Evolutionary conservation across 2,797 vertebrate genomes (phyloP), one percentile per base, ranked within the genome.

Genomic region (Darevskia mixta): DNA sequence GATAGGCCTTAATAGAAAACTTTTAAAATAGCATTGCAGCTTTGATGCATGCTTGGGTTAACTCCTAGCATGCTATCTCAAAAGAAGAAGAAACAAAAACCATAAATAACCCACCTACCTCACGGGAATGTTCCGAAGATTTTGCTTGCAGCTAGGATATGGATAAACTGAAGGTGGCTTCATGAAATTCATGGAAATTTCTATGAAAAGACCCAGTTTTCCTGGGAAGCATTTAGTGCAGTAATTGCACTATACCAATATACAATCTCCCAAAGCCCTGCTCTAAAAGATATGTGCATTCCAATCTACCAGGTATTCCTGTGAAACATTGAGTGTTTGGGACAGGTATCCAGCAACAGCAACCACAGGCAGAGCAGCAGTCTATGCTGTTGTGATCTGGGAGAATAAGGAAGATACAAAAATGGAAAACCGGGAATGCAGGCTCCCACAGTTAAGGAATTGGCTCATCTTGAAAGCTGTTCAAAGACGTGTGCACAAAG

Each of bases 1-100:
- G 85, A 97, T 99, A 32, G 87, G 90, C 1, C 97, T 99, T 11
- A 99, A 99, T 89, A 91, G 83, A 23, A 98, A 98, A 95, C 97
- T 98, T 88, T 4, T 84, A 82, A 75, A 58, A 8, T 71, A 89
- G 82, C 11, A 49, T 9, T 91, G 87, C 79, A 73, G 45, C 5
- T 64, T 88, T 35, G 83, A 89, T 79, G 85, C 82, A 87, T 11
- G 41, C 0, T 85, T 25, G 67, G 41, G 82, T 87, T 91, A 32
- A 80, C 41, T 83, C 77, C 87, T 58, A 83, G 55, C 20, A 64
- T 64, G 61, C 23, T 79, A 5, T 82, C 15, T 86, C 32, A 18
- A 64, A 64, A 7, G 43, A 80, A 2, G 43, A 15, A 64, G 87
- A 72, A 67, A 64, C n/a, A 41, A 2, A 32, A 32, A 29, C 61